Evolutionary conservation across 2,797 vertebrate species (phyloP), one percentile per base, ranked within the genome.

Genomic region (Brotula barbata): DNA sequence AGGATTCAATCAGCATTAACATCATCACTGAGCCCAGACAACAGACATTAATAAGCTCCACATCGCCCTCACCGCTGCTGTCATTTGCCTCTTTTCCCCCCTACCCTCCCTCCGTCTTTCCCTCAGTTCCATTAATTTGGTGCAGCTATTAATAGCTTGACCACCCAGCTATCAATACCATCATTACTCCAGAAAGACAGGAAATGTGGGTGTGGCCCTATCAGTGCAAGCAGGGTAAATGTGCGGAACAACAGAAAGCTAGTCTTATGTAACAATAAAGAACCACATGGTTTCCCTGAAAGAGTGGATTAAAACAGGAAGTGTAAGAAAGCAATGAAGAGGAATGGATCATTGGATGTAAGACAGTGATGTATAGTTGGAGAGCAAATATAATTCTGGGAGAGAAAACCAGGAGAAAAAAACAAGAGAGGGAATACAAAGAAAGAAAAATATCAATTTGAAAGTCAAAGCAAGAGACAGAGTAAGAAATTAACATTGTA

Each of bases 161-260:
- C 62, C 73, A 83, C 78, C 66, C 65, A 59, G 81, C 78, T 75
- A 89, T 87, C 86, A 82, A 87, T 89, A 89, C 83, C 87, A 84
- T 90, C 80, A 87, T 81, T 83, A 86, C 81, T 80, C 81, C 69
- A 43, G 66, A 70, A 83, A 85, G 74, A 78, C 75, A 74, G 73
- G 82, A 70, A 70, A 84, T 59, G 87, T 83, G 76, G 81, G 84
- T 66, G 79, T 74, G 66, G 67, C 48, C 34, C 67, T 81, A 73
- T 64, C 63, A 57, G 48, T 21, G 41, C 69, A 68, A 80, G 77
- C 70, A 82, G 59, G 74, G 80, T 73, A 79, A 85, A 83, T 79
- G 58, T 73, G 73, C 60, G 47, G 62, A 64, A 74, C 46, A 58
- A 71, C 50, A 75, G 44, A 70, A 54, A 61, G 62, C 61, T 45